phyloP scores from a whole-genome alignment of 1,140 invertebrate species.

The Bombus breviceps region DNA sequence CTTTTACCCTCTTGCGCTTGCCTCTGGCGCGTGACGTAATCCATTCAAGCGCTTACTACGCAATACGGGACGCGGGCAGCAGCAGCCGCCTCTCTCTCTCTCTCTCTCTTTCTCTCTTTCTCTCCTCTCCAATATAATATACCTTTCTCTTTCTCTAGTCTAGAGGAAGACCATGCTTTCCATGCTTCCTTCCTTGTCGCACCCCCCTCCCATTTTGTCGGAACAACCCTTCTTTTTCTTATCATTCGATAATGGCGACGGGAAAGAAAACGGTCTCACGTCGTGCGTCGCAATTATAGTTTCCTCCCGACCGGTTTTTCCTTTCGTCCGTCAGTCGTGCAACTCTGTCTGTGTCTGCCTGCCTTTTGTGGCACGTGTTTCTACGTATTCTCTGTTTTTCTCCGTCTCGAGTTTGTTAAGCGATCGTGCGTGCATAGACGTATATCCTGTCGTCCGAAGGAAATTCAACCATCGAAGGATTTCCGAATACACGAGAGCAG shows the following conservation, averaged over 20 bases:
- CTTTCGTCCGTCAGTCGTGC: not conserved
- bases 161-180: not conserved
- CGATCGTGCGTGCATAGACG: not conserved
- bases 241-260: constrained; percentile 25
- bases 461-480: not conserved
- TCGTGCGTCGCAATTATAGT: constrained; percentile 44
- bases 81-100: constrained; percentile 10
- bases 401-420: not conserved
- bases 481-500: not conserved
- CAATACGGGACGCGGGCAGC: constrained; percentile 67
- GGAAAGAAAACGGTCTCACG: constrained; percentile 16
- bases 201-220: not conserved
- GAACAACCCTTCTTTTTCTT: constrained; percentile 25
- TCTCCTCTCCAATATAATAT: not conserved
- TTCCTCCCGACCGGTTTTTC: constrained; percentile 1
- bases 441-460: no score
- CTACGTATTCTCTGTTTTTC: constrained; percentile 8
- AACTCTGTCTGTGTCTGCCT: not conserved
- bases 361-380: constrained; percentile 24
- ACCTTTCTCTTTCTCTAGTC: not conserved
- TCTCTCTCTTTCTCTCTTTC: not conserved
- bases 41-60: constrained; percentile 77
- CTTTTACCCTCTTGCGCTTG: constrained; percentile 54
- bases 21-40: constrained; percentile 73
- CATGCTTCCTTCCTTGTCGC: not conserved